Base-by-base conservation (phyloP, 2,888 invertebrate genomes). In the Julus scandinavius region DNA sequence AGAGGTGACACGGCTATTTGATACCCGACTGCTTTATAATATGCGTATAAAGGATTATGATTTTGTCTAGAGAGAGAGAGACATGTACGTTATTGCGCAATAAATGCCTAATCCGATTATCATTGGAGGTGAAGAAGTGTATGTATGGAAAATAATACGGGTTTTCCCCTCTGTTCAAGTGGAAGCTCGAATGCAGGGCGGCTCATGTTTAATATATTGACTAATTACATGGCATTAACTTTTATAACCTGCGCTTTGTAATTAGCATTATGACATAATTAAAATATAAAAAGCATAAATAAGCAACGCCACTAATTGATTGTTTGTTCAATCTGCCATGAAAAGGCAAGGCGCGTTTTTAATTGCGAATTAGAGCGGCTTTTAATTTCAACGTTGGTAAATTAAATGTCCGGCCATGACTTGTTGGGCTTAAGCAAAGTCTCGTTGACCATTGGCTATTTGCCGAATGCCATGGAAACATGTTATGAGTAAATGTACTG, bases 191-290 rank as follows among this genome's bases (percentile, higher is more conserved):
- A 20, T 38, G 87, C 58, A 58, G 87, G 54, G 40, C 87, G 87
- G 87, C 50, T 4, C n/a, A 40, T 45, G 85, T 58, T 58, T 54
- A 87, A 87, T 87, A 87, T 87, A 58, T 87, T 87, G 87, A 87
- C 87, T 87, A 87, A 87, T 87, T 58, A 58, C 87, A 13, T 17
- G 58, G 87, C n/a, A 87, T 87, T 87, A 87, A 38, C 54, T 58
- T 87, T 87, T 29, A n/a, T 87, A 87, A 87, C 87, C 87, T 50
- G 17, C 87, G 54, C 87, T 54, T 87, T 87, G 63, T 87, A 87
- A 87, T 87, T 87, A 87, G 41, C 87, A 50, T 87, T 87, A 87
- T 87, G 87, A 87, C 87, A 58, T 87, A 87, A 87, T 87, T 49
- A 87, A 87, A 87, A 87, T 50, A 49, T 50, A 20, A 49, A 50